phyloP scores from a whole-genome alignment of 2,797 vertebrate species.

The Australoheros facetus region DNA sequence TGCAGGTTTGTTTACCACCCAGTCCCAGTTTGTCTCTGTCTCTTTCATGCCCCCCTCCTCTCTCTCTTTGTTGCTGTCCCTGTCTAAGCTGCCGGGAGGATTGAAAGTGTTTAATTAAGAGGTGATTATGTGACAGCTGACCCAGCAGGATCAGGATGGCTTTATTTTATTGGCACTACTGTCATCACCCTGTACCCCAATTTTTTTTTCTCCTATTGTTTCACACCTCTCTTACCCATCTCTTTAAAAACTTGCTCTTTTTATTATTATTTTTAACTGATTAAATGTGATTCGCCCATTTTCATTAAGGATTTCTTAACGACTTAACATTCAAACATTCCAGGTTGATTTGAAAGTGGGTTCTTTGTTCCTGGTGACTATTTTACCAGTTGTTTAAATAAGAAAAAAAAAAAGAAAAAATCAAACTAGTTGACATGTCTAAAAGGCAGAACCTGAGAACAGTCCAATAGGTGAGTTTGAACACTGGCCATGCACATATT shows the following conservation, averaged over 20 bases:
- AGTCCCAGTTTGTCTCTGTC: neutral
- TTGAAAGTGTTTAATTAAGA: constrained; percentile 74
- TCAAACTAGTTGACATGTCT: too few relatives aligned
- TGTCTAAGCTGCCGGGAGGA: constrained; percentile 48
- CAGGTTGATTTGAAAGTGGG: neutral
- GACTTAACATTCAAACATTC: neutral
- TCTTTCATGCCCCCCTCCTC: neutral
- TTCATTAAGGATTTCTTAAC: neutral
- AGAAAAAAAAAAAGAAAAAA: too few relatives aligned
- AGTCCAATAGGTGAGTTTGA: too few relatives aligned
- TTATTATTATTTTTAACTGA: neutral
- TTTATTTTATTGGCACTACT: constrained; percentile 41
- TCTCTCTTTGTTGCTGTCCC: neutral
- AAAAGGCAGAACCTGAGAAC: too few relatives aligned
- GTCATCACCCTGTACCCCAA: constrained; percentile 30
- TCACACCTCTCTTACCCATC: constrained; percentile 15
- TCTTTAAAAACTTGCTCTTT: neutral
- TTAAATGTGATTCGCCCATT: neutral
- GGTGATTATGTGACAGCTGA: constrained; percentile 67
- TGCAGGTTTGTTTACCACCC: neutral
- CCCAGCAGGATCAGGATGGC: constrained; percentile 55
- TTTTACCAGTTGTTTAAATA: too few relatives aligned
- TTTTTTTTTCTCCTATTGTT: neutral
- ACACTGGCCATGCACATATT: too few relatives aligned
- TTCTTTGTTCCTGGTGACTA: neutral